Conservation (phyloP, 2,113 vertebrate genomes). For the Turnix velox region DNA sequence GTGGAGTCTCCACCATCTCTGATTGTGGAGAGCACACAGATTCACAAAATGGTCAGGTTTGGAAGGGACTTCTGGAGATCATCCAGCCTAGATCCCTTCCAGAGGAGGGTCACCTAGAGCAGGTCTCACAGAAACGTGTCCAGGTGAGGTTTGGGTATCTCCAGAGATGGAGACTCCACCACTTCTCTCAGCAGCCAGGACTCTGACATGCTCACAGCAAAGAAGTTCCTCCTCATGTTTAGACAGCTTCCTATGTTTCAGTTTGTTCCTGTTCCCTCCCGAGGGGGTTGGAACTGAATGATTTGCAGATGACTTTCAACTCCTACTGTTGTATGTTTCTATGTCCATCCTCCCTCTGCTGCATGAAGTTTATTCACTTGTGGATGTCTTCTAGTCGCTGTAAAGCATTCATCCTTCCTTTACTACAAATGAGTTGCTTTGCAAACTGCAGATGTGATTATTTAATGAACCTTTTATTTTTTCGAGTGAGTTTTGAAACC, state of each 20-base stretch:
- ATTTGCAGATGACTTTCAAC: not conserved
- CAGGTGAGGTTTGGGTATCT: too few relatives aligned
- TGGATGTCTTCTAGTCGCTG: not conserved
- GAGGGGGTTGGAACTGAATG: not conserved
- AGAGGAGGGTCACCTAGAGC: too few relatives aligned
- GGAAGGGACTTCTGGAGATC: too few relatives aligned
- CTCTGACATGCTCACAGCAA: too few relatives aligned
- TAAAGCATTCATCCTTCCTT: not conserved
- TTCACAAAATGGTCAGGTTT: too few relatives aligned
- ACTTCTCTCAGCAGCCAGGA: too few relatives aligned
- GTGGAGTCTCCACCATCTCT: not conserved
- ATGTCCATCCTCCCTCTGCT: not conserved
- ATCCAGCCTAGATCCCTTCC: too few relatives aligned
- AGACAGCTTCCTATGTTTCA: too few relatives aligned
- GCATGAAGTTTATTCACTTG: not conserved
- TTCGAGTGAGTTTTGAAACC: not conserved
- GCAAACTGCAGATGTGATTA: not conserved
- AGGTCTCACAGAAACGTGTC: too few relatives aligned
- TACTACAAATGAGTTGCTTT: not conserved
- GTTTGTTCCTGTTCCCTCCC: too few relatives aligned
- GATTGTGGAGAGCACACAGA: not conserved
- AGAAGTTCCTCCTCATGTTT: too few relatives aligned
- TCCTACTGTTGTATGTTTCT: not conserved
- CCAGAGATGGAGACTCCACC: too few relatives aligned
- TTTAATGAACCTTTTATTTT: not conserved